Evolutionary conservation across 2,113 vertebrate genomes (phyloP).

Genomic region (Empidonax traillii): DNA sequence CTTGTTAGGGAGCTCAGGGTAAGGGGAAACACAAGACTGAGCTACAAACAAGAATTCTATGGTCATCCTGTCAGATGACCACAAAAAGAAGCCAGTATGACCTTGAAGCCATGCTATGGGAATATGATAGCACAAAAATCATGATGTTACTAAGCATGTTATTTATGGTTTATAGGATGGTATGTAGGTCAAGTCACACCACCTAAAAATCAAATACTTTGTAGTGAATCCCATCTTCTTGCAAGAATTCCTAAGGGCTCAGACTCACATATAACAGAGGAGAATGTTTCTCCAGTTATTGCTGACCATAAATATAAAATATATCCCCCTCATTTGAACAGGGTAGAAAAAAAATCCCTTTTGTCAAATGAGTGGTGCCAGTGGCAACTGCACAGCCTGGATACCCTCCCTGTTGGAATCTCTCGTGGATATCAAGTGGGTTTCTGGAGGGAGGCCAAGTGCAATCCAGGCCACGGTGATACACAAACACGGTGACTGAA

Average conservation of each 20-base stretch:
- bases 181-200: background rate
- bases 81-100: conserved; percentile 56
- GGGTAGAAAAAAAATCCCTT: background rate
- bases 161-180: background rate
- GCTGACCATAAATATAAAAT: background rate
- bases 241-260: background rate
- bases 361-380: background rate
- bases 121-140: conserved; percentile 67
- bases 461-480: background rate
- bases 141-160: conserved; percentile 24
- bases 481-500: background rate
- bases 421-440: background rate
- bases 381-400: background rate
- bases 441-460: background rate
- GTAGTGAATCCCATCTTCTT: background rate
- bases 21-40: conserved; percentile 64
- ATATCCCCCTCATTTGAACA: background rate
- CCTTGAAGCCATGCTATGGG: conserved; percentile 63
- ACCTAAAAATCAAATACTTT: background rate
- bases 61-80: conserved; percentile 59
- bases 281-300: background rate
- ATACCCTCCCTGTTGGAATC: background rate
- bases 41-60: conserved; percentile 63
- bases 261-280: background rate
- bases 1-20: conserved; percentile 40